phyloP scores from a whole-genome alignment of 2,113 vertebrate genomes.

The Sciurus niger region DNA sequence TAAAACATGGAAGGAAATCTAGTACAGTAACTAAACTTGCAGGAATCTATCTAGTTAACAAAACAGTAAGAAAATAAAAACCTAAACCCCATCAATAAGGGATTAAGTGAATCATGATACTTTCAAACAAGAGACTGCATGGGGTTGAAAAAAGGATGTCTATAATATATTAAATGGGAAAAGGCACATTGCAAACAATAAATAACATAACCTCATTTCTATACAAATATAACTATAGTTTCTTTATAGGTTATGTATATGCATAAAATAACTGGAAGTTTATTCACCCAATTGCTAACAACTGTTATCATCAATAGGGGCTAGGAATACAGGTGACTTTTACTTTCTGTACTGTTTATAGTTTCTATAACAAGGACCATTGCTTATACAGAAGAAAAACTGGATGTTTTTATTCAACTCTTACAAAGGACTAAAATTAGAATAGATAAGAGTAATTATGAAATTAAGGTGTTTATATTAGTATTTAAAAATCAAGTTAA shows the following conservation, averaged over 20 bases:
- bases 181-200: slow-evolving; percentile 19
- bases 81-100: background rate
- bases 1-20: slow-evolving; percentile 13
- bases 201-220: background rate
- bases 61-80: slow-evolving; percentile 33
- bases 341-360: background rate
- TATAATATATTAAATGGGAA: slow-evolving; percentile 15
- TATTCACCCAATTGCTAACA: background rate
- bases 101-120: slow-evolving; percentile 36
- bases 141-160: slow-evolving; percentile 30
- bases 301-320: background rate
- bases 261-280: background rate
- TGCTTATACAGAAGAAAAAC: slow-evolving; percentile 10
- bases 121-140: slow-evolving; percentile 27
- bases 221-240: background rate
- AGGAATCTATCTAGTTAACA: slow-evolving; percentile 31
- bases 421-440: slow-evolving; percentile 42
- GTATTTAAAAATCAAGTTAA: slow-evolving; percentile 62
- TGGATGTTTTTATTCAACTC: slow-evolving; percentile 33
- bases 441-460: slow-evolving; percentile 9
- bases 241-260: background rate
- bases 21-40: background rate
- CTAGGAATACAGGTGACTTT: background rate
- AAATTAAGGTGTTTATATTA: background rate
- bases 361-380: slow-evolving; percentile 46